A percentile compares a stretch with the other conserved stretches of the same genome.
phyloP scores from a whole-genome alignment of 2,888 invertebrate species.

The Balanococcus diminutus region DNA sequence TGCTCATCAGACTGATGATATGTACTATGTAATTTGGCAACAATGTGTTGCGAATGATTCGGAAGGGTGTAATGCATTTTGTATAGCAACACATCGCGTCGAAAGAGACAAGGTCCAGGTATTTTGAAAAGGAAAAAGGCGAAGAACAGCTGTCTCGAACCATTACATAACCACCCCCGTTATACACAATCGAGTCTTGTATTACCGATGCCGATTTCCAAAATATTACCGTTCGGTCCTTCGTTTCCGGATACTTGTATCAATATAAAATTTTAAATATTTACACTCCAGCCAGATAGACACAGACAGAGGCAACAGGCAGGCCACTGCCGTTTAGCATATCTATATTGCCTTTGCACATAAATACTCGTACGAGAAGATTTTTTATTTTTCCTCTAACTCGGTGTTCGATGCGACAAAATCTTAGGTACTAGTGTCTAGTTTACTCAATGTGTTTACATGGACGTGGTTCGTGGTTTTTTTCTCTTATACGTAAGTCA shows the following conservation, averaged over 20 bases:
- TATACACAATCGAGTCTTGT: not conserved
- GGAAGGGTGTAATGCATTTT: slow-evolving; percentile 37
- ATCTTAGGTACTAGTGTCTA: not conserved
- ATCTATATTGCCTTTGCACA: too few species aligned
- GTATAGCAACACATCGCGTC: not conserved
- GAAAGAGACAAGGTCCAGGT: slow-evolving; percentile 33
- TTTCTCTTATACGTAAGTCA: too few species aligned
- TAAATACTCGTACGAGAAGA: too few species aligned
- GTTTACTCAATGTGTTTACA: too few species aligned
- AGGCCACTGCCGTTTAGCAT: too few species aligned
- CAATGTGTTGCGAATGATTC: slow-evolving; percentile 13
- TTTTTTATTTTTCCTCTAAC: not conserved
- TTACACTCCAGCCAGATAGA: too few species aligned
- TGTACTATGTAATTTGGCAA: not conserved
- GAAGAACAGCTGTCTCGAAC: slow-evolving; percentile 44
- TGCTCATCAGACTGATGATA: not conserved
- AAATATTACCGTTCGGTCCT: not conserved
- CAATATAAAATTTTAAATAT: slow-evolving; percentile 29
- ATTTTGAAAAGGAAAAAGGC: slow-evolving; percentile 36
- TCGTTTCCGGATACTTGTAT: slow-evolving; percentile 34
- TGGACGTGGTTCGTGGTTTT: too few species aligned
- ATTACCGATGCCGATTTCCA: slow-evolving; percentile 28
- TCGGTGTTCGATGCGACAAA: not conserved
- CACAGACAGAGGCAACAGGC: not conserved
- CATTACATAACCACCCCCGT: slow-evolving; percentile 50